Percentiles rank a stretch among this genome's conserved stretches.
Conservation (phyloP, 2,797 vertebrate species). For the Poecilia velifera region DNA sequence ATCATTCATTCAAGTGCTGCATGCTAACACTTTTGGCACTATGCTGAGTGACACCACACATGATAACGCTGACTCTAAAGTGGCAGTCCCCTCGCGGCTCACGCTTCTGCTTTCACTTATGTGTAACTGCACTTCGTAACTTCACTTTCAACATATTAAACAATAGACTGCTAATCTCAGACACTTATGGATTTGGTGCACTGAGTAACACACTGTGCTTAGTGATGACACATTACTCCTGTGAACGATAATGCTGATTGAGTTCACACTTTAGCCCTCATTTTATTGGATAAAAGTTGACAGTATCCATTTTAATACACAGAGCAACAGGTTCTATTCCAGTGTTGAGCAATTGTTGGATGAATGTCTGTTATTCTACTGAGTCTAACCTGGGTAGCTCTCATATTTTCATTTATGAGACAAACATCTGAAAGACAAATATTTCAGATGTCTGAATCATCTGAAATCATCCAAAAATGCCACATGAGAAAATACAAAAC, state of each 20-base stretch:
- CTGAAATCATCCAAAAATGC: neutral
- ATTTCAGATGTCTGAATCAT: neutral
- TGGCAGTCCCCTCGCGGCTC: conserved; percentile 13
- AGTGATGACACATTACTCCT: neutral
- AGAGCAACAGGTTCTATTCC: neutral
- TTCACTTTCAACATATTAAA: conserved; percentile 13
- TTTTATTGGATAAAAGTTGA: conserved; percentile 9
- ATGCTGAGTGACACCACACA: conserved; percentile 13
- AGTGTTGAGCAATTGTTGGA: neutral
- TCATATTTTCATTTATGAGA: neutral
- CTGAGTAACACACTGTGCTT: neutral
- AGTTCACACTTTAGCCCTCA: conserved; percentile 5
- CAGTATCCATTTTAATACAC: neutral
- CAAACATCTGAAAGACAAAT: neutral
- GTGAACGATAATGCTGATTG: neutral
- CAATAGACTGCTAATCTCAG: conserved; percentile 8
- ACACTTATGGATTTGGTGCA: conserved; percentile 7
- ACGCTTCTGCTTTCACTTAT: conserved; percentile 27
- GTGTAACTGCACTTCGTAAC: conserved; percentile 8
- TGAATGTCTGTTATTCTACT: neutral
- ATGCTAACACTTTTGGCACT: conserved; percentile 14
- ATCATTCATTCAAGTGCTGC: conserved; percentile 4
- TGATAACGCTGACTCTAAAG: conserved; percentile 18
- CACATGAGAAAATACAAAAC: neutral
- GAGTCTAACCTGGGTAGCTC: neutral